Conservation (phyloP, 2,797 vertebrate species). For the Sebastes oblongus region DNA sequence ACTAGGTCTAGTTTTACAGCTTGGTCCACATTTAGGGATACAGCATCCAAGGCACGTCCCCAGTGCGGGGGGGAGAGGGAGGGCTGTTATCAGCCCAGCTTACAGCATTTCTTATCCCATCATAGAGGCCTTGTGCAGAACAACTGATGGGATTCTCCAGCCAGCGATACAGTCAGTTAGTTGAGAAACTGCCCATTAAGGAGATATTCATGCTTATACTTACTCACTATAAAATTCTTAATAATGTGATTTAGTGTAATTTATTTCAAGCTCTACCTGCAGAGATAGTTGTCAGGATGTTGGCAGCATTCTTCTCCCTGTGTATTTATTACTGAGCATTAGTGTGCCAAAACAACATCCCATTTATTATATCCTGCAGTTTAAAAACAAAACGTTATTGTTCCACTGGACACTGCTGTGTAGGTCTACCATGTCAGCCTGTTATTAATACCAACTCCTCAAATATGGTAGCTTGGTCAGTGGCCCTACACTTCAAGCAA, state of each 20-base stretch:
- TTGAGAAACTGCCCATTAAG: neutral
- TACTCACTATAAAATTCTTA: neutral
- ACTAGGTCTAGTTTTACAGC: too few species aligned
- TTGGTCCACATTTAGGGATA: too few species aligned
- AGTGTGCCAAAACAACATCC: neutral
- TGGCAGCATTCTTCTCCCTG: neutral
- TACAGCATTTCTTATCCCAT: neutral
- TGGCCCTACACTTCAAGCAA: too few species aligned
- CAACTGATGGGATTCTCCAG: neutral
- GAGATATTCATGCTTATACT: neutral
- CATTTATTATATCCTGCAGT: neutral
- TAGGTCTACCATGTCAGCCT: neutral
- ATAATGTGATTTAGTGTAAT: neutral
- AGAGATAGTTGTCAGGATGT: neutral
- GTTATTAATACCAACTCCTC: accelerated
- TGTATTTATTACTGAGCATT: neutral
- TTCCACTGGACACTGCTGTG: neutral
- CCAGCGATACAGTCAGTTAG: neutral
- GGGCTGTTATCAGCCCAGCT: neutral
- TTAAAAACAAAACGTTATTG: neutral
- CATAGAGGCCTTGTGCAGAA: neutral
- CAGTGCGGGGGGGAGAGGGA: too few species aligned
- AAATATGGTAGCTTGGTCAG: neutral
- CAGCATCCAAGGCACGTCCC: too few species aligned
- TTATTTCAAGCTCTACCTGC: neutral